Conservation (phyloP, 1,140 invertebrate species). For the Pemphigus obesinymphae region DNA sequence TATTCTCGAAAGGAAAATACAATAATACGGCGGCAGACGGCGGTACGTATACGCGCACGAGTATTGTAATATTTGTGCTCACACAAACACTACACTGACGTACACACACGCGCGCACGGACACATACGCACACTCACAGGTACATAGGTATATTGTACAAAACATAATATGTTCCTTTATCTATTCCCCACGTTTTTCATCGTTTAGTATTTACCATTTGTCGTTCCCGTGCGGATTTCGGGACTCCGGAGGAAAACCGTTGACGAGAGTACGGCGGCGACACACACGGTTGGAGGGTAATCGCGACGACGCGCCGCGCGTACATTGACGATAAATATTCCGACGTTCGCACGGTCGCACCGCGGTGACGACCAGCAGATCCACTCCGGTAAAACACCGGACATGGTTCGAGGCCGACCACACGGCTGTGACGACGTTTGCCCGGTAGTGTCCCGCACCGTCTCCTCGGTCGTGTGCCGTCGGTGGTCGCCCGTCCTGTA, state of each 20-base stretch:
- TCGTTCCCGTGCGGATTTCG: neutral
- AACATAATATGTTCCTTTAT: neutral
- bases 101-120: no score
- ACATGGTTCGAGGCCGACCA: neutral
- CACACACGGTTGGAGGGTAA: no score
- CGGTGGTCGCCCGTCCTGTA: neutral
- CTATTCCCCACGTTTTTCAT: constrained; percentile 27
- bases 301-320: neutral
- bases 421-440: neutral
- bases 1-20: neutral
- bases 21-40: neutral
- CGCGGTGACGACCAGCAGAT: no score
- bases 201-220: neutral
- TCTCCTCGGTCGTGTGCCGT: neutral
- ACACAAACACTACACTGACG: neutral
- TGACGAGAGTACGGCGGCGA: neutral
- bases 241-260: no score
- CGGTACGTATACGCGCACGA: neutral
- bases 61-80: no score
- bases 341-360: neutral
- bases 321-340: neutral
- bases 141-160: neutral
- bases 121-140: neutral
- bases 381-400: neutral
- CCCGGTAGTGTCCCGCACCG: neutral